Evolutionary conservation across 1,140 invertebrate genomes (phyloP), one percentile per base, ranked within the genome.

Genomic region (Pemphigus obesinymphae): DNA sequence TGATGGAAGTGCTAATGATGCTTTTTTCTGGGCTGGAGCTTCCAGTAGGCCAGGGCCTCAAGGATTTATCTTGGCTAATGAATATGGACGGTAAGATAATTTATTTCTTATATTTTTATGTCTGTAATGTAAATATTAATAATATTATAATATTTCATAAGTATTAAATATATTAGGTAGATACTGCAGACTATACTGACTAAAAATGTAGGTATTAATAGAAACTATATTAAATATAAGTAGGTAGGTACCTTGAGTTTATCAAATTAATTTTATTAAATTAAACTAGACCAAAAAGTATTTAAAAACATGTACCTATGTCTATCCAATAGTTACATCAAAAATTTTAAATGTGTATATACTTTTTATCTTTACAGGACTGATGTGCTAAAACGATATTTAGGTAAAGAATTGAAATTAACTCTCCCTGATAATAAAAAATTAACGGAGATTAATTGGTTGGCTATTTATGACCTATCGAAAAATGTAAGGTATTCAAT

Each of bases 21-120:
- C 95, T 7, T 97, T 95, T 87, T 97, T 97, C 86, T 97, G 95
- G 95, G 93, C 94, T 6, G 96, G 96, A 48, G 91, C 93, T n/a
- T 90, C 93, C 0, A 94, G 94, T 85, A 87, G 94, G 37, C 95
- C 95, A 0, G 95, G 95, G 6, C 94, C 94, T 0, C 93, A 96
- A 85, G 96, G 96, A 7, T 96, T 96, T 85, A 95, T 97, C 82
- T 92, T 97, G 5, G 93, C 95, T 8, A 93, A 97, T 85, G 93
- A 96, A 86, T 90, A 92, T 88, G 94, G 94, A 85, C 94, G 92
- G 95, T 94, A 85, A 89, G 92, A 90, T 15, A 20, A 40, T 26
- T 37, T 7, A 37, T 73, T 73, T 73, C 0, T 26, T 45, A 29
- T 13, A 55, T 55, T 40, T 23, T 3, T 40, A 66, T 66, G 10